These are phyloP conservation scores for Monarcha castaneiventris DNA, from an alignment of 2,113 vertebrate species.

Conservation along the genomic window DNA sequence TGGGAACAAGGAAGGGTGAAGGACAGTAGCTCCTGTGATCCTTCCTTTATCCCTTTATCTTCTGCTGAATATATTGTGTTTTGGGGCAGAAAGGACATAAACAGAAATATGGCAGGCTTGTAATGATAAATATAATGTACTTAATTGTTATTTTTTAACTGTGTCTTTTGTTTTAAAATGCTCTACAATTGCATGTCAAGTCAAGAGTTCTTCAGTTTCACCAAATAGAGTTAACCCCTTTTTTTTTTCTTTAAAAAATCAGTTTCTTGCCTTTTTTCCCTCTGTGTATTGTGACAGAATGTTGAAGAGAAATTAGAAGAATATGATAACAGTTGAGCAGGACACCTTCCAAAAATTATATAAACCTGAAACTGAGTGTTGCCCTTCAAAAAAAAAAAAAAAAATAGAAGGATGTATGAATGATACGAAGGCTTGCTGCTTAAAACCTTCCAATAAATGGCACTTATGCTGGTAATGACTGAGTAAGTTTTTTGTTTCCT, in stretches of 20 bases:
- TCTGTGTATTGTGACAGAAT: background rate
- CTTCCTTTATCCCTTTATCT: background rate
- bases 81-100: background rate
- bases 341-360: background rate
- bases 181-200: background rate
- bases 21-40: background rate
- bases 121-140: background rate
- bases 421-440: background rate
- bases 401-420: background rate
- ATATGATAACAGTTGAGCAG: background rate
- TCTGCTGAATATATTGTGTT: background rate
- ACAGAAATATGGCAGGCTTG: background rate
- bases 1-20: background rate
- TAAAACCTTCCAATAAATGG: background rate
- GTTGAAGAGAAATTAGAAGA: background rate
- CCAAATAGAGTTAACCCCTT: background rate
- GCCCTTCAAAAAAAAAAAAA: background rate
- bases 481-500: background rate
- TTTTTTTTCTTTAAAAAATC: background rate
- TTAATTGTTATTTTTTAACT: background rate
- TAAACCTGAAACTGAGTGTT: background rate
- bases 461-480: background rate
- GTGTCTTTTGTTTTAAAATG: background rate
- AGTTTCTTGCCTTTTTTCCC: background rate
- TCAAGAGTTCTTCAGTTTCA: background rate